These are phyloP conservation scores for Hydrophis major DNA, from an alignment of 2,797 vertebrate genomes.

Conservation along the genomic window DNA sequence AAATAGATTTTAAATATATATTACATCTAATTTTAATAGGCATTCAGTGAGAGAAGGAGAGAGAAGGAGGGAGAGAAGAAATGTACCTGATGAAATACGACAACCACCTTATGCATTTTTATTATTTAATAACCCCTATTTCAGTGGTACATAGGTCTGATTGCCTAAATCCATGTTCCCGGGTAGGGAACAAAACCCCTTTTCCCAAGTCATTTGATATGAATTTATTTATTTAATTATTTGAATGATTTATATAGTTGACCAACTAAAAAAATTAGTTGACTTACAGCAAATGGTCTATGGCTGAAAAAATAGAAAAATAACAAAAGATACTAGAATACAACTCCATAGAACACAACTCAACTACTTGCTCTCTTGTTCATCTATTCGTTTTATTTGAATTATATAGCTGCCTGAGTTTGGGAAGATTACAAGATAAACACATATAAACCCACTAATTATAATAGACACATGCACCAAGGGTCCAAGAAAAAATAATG, in stretches of 20 bases:
- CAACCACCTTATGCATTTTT: neutral
- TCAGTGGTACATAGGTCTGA: neutral
- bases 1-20: neutral
- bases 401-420: neutral
- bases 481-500: neutral
- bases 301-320: neutral
- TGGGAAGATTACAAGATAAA: neutral
- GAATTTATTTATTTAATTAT: neutral
- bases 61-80: neutral
- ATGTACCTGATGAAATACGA: neutral
- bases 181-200: neutral
- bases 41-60: neutral
- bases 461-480: neutral
- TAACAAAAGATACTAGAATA: neutral
- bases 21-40: neutral
- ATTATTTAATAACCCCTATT: neutral
- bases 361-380: neutral
- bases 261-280: neutral
- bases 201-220: neutral
- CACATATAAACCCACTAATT: neutral
- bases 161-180: neutral
- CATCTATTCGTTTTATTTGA: neutral
- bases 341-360: neutral
- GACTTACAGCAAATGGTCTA: neutral
- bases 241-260: neutral